Conservation (phyloP, 2,113 vertebrate species). For the Grammomys dolichurus region DNA sequence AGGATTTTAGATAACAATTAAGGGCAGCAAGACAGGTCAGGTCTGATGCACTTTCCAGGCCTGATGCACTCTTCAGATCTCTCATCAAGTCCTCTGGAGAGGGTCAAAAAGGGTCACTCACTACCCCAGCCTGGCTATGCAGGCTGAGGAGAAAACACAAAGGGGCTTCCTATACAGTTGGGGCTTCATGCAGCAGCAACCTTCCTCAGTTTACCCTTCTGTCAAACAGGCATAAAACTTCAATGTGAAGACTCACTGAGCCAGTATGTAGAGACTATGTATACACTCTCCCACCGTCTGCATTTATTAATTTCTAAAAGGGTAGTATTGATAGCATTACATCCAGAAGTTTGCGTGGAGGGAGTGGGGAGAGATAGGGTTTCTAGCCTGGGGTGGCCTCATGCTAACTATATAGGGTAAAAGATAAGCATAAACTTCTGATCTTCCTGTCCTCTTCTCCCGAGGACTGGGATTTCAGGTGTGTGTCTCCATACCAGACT, state of each 20-base stretch:
- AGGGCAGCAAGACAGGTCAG: constrained; percentile 51
- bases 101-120: neutral
- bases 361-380: neutral
- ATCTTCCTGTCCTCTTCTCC: neutral
- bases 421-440: neutral
- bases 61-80: constrained; percentile 47
- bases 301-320: constrained; percentile 13
- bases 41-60: neutral
- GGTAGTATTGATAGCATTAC: neutral
- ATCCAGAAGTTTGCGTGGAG: neutral
- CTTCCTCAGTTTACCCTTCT: constrained; percentile 8
- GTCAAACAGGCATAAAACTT: neutral
- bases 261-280: neutral
- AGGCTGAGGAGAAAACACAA: neutral
- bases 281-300: neutral
- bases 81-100: constrained; percentile 48
- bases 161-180: neutral
- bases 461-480: neutral
- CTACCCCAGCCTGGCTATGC: neutral
- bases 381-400: neutral
- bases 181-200: neutral
- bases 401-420: neutral
- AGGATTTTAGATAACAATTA: constrained; percentile 78
- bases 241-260: neutral
- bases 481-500: neutral